Percentiles rank a stretch among this genome's conserved stretches.
phyloP scores from a whole-genome alignment of 2,797 vertebrate species.

The Diceros bicornis region DNA sequence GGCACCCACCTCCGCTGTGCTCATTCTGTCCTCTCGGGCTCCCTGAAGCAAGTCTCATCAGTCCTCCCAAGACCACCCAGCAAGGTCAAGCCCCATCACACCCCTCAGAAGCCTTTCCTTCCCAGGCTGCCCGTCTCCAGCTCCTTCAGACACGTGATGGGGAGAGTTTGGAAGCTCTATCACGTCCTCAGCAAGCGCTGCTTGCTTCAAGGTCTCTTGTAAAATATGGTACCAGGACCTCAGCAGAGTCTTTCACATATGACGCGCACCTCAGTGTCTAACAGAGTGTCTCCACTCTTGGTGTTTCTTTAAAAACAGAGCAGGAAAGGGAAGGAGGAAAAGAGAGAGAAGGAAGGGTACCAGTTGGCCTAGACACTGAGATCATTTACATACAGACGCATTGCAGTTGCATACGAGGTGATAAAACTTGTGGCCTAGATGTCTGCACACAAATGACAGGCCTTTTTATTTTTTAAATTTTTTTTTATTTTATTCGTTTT shows the following conservation, averaged over 20 bases:
- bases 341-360: background rate
- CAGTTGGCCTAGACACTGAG: background rate
- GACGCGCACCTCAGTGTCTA: background rate
- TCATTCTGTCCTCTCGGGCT: background rate
- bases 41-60: background rate
- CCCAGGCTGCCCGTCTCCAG: background rate
- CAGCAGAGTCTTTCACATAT: no score
- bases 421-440: background rate
- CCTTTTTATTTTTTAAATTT: no score
- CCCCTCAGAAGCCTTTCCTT: background rate
- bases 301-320: background rate
- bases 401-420: accelerated
- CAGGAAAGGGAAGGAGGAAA: background rate
- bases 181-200: background rate
- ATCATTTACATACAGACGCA: background rate
- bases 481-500: no score
- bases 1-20: accelerated
- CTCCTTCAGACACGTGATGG: background rate
- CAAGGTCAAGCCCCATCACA: background rate
- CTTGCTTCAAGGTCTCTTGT: background rate
- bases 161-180: background rate
- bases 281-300: accelerated
- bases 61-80: background rate
- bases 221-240: background rate
- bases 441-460: background rate